Base-by-base conservation (phyloP, 2,113 vertebrate genomes). In the Laticauda colubrina region DNA sequence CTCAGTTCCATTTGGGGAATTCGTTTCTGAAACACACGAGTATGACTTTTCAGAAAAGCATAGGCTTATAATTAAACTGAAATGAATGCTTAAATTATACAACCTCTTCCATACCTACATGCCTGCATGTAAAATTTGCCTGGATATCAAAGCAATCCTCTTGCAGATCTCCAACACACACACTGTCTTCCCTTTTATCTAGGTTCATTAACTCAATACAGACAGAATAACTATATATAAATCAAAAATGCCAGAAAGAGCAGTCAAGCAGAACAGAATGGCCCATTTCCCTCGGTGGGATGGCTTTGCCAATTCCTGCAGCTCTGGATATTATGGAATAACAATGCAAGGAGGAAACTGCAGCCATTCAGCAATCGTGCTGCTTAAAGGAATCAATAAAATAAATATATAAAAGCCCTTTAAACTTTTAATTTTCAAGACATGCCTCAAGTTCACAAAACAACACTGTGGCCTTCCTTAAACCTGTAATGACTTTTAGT, bases 121-220 rank as follows among this genome's bases (percentile, higher is more conserved):
- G 98, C 98, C 98, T 98, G 98, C 98, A 98, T 98, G 98, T 98
- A 98, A 97, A 56, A 96, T 95, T 94, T 92, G 96, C 94, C 94
- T 56, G 23, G 26, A 29, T 57, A 85, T 34, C 3, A 12, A 59
- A 89, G 88, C 64, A 34, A 18, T 75, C 54, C 55, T 14, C 88
- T 89, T 56, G 23, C 48, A 23, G 29, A 11, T 59, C 51, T 18
- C 95, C 97, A 97, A 97, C 95, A 94, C 96, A 93, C 91, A 94
- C 95, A 87, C 48, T 48, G 61, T 89, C 88, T 91, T 48, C 91
- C 94, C 91, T 92, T 91, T 51, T 53, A 90, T 93, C 92, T 96
- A 96, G 92, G 93, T 14, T 94, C 93, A 94, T 95, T 85, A 94
- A 92, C 59, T 95, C 94, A 94, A 95, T 48, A 96, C 95, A 93